Evolutionary conservation across 1,140 invertebrate genomes (phyloP).

Genomic region (Cherax quadricarinatus): DNA sequence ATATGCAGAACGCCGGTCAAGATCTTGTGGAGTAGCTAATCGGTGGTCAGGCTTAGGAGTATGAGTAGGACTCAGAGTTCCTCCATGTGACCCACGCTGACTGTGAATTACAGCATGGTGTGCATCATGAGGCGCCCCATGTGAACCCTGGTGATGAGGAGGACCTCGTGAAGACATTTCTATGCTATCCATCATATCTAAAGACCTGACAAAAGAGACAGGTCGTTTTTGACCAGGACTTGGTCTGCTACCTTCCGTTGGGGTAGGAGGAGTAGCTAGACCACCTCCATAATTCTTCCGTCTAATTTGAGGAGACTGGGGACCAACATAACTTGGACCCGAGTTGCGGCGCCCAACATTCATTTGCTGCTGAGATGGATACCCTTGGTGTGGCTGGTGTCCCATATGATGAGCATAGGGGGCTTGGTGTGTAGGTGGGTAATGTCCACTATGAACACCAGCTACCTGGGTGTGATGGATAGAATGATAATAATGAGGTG

Average conservation of each 20-base stretch:
- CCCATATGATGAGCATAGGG: constrained; percentile 55
- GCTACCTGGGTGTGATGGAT: constrained; percentile 62
- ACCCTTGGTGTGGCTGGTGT: constrained; percentile 79
- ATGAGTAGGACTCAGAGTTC: constrained; percentile 58
- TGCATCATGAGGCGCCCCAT: constrained; percentile 28
- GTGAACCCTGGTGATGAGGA: constrained; percentile 21
- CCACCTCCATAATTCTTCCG: constrained; percentile 67
- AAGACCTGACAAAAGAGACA: constrained; percentile 93
- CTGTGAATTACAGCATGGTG: constrained; percentile 48
- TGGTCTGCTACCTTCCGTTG: constrained; percentile 71
- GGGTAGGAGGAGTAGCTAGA: constrained; percentile 70
- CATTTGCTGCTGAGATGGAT: constrained; percentile 76
- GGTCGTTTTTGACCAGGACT: constrained; percentile 81
- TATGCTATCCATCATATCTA: constrained; percentile 88
- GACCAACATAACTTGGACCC: constrained; percentile 72
- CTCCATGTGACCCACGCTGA: constrained; percentile 74
- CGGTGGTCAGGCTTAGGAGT: constrained; percentile 63
- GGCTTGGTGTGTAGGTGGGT: constrained; percentile 61
- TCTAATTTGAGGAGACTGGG: constrained; percentile 76
- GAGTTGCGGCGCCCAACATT: constrained; percentile 69
- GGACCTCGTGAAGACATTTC: constrained; percentile 60
- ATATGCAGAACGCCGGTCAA: constrained; percentile 63
- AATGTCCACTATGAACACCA: constrained; percentile 63
- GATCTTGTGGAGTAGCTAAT: constrained; percentile 50
- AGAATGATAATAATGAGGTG: constrained; percentile 63